Conservation (phyloP, 2,888 invertebrate species). For the Adelognathus sp. region DNA sequence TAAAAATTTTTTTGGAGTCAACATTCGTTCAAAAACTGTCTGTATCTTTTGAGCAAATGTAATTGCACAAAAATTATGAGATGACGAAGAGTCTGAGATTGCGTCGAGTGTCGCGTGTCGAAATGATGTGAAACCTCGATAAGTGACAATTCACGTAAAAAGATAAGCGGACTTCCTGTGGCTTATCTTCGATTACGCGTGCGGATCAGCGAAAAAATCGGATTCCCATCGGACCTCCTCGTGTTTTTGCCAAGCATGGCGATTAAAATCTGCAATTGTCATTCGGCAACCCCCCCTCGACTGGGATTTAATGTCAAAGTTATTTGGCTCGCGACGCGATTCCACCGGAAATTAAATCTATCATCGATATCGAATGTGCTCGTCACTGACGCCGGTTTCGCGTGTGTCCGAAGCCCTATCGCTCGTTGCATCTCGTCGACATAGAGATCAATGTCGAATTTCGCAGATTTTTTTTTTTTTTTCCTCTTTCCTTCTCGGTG, state of each 20-base stretch:
- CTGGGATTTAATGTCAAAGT: neutral
- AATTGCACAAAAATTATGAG: neutral
- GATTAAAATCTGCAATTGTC: slow-evolving; percentile 24
- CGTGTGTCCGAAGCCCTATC: slow-evolving; percentile 1
- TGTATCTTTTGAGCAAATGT: too few species aligned
- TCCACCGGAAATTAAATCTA: slow-evolving; percentile 49
- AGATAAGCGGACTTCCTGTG: neutral
- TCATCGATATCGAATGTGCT: slow-evolving; percentile 7
- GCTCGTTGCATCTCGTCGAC: too few species aligned
- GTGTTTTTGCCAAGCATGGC: neutral
- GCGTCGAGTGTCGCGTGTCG: neutral
- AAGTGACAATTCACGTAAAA: neutral
- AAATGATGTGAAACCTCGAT: neutral
- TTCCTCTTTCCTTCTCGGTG: neutral
- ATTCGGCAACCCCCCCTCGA: neutral
- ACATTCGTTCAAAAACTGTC: too few species aligned
- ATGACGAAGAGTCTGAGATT: neutral
- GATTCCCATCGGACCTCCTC: neutral
- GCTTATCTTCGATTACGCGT: slow-evolving; percentile 9
- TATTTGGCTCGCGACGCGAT: neutral
- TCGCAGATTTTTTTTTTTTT: neutral
- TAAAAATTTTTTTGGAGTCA: too few species aligned
- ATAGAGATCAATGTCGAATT: too few species aligned
- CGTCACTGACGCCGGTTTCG: neutral
- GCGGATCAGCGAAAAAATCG: slow-evolving; percentile 4